Evolutionary conservation across 2,113 vertebrate species (phyloP).

Genomic region (Ibidorhyncha struthersii): DNA sequence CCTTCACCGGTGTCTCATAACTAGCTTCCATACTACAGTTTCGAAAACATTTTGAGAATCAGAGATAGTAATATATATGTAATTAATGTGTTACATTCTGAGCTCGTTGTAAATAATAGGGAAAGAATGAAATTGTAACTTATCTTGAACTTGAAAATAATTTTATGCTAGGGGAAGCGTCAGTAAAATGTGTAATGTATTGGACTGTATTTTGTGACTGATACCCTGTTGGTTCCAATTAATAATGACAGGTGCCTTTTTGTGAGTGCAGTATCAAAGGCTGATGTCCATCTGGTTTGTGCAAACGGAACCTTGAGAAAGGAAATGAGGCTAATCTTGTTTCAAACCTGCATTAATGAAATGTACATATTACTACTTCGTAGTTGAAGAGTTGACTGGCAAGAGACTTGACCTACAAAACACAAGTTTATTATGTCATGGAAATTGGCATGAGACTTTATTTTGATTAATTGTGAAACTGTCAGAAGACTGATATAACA

Average conservation of each 20-base stretch:
- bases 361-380: neutral
- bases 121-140: neutral
- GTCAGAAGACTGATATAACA: neutral
- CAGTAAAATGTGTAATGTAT: neutral
- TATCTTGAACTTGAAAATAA: neutral
- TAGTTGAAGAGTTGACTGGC: neutral
- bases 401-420: neutral
- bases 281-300: neutral
- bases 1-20: neutral
- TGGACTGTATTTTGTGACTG: neutral
- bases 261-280: neutral
- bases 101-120: neutral
- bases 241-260: neutral
- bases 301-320: neutral
- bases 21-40: accelerated
- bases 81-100: neutral
- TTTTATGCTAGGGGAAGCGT: neutral
- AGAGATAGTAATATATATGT: neutral
- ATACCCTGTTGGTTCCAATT: neutral
- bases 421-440: neutral
- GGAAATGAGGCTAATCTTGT: neutral
- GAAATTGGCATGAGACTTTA: neutral
- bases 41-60: neutral
- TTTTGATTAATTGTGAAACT: neutral
- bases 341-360: neutral